Percentiles rank a stretch among this genome's conserved stretches.
Conservation (phyloP, 2,113 vertebrate genomes). For the Lethenteron camtschaticum region DNA sequence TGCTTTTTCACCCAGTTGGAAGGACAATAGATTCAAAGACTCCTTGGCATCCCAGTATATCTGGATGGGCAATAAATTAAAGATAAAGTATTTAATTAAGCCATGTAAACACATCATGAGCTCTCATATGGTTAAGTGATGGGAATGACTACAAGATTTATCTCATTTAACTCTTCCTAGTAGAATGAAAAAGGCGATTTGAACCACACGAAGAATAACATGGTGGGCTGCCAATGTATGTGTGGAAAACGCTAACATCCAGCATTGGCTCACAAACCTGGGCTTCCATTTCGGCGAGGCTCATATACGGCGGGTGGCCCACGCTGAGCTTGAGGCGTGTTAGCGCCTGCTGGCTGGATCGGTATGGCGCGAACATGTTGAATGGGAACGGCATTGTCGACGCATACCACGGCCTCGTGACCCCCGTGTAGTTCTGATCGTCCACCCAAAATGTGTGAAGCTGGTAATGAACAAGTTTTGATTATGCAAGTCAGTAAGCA, state of each 20-base stretch:
- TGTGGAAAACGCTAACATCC: no score
- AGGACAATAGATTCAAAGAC: background rate
- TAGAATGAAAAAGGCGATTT: no score
- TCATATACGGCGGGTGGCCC: constrained; percentile 48
- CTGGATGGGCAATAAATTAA: background rate
- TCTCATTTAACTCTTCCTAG: no score
- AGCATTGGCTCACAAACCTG: constrained; percentile 29
- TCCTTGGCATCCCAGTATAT: constrained; percentile 2
- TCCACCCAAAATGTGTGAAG: constrained; percentile 98
- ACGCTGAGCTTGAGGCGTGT: constrained; percentile 65
- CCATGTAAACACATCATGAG: no score
- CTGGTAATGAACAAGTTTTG: constrained; percentile 19
- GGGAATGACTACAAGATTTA: no score
- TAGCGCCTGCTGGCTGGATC: constrained; percentile 41
- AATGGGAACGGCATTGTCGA: constrained; percentile 69
- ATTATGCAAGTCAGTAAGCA: no score
- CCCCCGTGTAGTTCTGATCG: constrained; percentile 59
- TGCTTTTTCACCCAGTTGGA: background rate
- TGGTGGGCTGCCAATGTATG: no score
- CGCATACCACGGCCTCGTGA: constrained; percentile 83
- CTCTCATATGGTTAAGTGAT: no score
- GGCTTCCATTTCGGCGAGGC: constrained; percentile 58
- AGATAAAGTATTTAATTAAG: no score
- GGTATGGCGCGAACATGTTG: constrained; percentile 51
- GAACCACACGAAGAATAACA: no score